A percentile compares a stretch with the other conserved stretches of the same genome.
Evolutionary conservation across 2,113 vertebrate species (phyloP).

Genomic region (Ginglymostoma cirratum): DNA sequence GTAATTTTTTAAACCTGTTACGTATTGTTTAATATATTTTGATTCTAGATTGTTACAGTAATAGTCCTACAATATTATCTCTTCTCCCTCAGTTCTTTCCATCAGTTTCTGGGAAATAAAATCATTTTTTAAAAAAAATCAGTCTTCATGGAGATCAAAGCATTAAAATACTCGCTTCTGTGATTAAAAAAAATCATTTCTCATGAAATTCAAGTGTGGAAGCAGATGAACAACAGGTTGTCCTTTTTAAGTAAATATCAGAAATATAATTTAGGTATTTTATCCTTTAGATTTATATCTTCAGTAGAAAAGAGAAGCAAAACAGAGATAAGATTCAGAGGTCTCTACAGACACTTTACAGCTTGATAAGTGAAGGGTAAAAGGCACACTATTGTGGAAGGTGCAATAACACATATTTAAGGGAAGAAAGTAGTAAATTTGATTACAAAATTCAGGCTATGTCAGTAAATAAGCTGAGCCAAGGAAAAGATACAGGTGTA

Average conservation of each 20-base stretch:
- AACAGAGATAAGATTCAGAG: background rate
- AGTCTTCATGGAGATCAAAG: too few species aligned
- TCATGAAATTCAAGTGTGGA: background rate
- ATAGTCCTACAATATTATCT: too few species aligned
- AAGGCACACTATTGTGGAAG: background rate
- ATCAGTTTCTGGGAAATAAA: too few species aligned
- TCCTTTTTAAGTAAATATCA: background rate
- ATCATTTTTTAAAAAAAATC: too few species aligned
- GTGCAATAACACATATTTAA: background rate
- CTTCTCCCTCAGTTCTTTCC: too few species aligned
- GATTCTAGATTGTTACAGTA: too few species aligned
- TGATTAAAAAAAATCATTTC: background rate
- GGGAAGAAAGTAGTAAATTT: background rate
- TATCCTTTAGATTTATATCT: background rate
- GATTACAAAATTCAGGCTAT: background rate
- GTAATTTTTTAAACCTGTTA: too few species aligned
- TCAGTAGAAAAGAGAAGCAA: background rate
- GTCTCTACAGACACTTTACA: background rate
- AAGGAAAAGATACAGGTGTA: background rate
- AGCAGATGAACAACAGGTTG: background rate
- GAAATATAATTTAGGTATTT: background rate
- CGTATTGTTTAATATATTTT: too few species aligned
- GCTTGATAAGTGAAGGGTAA: background rate
- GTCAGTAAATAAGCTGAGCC: background rate
- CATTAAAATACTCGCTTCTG: background rate